Evolutionary conservation across 2,113 vertebrate species (phyloP).

Genomic region (Podarcis raffonei): DNA sequence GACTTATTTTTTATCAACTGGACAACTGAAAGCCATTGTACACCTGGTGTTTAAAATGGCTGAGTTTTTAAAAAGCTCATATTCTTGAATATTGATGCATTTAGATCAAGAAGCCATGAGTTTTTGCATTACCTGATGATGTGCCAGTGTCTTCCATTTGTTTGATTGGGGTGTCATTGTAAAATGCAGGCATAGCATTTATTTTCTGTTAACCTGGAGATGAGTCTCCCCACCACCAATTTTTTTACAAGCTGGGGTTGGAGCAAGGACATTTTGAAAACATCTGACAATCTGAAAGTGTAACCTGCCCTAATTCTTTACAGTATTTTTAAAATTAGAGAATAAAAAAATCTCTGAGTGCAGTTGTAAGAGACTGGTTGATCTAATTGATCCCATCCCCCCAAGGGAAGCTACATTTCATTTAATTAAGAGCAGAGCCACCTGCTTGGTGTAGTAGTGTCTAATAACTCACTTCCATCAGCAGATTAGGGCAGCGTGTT

Average conservation of each 20-base stretch:
- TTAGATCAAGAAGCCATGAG: not conserved
- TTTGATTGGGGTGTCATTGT: accelerated
- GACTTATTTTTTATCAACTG: constrained; percentile 18
- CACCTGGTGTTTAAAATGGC: not conserved
- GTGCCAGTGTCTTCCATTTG: constrained; percentile 6
- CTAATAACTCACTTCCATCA: constrained; percentile 38
- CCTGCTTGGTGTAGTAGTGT: constrained; percentile 10
- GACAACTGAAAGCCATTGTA: not conserved
- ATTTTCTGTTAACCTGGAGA: not conserved
- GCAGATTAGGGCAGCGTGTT: constrained; percentile 1
- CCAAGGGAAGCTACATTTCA: constrained; percentile 37
- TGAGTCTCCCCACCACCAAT: not conserved
- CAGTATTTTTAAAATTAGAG: not conserved
- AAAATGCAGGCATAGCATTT: not conserved
- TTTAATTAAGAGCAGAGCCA: constrained; percentile 51
- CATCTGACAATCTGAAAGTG: not conserved
- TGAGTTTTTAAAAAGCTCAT: constrained; percentile 11
- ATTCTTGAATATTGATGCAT: not conserved
- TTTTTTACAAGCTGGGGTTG: not conserved
- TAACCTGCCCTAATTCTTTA: not conserved
- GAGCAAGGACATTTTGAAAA: not conserved
- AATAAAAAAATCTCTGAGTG: not conserved
- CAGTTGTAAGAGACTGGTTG: constrained; percentile 28
- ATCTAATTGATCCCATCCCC: constrained; percentile 43
- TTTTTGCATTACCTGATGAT: not conserved